Base-by-base conservation (phyloP, 2,888 invertebrate genomes). In the Pomacea canaliculata region DNA sequence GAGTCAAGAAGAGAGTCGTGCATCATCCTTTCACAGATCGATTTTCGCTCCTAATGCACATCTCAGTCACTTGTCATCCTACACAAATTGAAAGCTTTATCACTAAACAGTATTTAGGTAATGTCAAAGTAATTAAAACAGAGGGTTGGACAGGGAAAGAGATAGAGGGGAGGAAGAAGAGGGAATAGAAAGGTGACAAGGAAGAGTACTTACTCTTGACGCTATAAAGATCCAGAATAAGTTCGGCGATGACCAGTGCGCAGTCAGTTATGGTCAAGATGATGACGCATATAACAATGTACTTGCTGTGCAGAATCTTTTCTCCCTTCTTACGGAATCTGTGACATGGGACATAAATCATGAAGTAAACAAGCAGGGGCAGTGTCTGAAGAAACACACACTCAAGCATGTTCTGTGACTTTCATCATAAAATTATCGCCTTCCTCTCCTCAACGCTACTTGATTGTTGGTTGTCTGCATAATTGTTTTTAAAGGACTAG, bases 281-380 rank as follows among this genome's bases (percentile, higher is more conserved):
- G 65, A 83, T 82, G 65, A 83, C 81, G 56, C 76, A 71, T 46
- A 83, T 79, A 27, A 83, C 79, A 56, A 83, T 78, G 77, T 80
- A 79, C 67, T 81, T 80, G 65, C 81, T 83, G 75, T 82, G 82
- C 37, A 83, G 79, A 19, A 83, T 60, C 80, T 81, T 80, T 76
- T 83, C 81, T 56, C 83, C 83, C 59, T 82, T 82, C 70, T 77
- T 79, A 49, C 83, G 81, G 49, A 83, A 79, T 78, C 83, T 83
- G 80, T 46, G 77, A 75, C 48, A 74, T 7, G 65, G 10, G 51
- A 13, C 51, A 56, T 2, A 56, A 56, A 56, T 10, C 51, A 7
- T 56, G 51, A 4, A 10, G 51, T 56, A 7, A 56, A 16, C 51
- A 56, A 56, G 10, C 4, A 13, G 51, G 4, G 51, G 8, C 51